A percentile compares a stretch with the other conserved stretches of the same genome.
Conservation (phyloP, 30 jellyfish, hydroid and myxozoan species). For the Chrysaora quinquecirrha region DNA sequence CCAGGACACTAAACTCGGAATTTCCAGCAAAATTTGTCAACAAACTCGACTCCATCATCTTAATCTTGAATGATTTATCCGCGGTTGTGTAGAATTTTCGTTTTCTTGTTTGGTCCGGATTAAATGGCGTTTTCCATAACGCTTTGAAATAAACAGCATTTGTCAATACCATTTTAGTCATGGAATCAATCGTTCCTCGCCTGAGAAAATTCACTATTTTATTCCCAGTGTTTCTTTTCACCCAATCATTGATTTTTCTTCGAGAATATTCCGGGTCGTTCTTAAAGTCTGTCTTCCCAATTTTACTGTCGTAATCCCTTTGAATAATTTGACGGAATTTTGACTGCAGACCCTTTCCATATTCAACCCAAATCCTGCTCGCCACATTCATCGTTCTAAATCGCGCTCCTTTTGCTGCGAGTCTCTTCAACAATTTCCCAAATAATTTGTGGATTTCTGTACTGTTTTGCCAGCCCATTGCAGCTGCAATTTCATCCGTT, state of each 20-base stretch:
- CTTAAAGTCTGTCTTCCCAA: constrained; percentile 37
- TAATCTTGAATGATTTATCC: constrained; percentile 20
- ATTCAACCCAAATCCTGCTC: constrained; percentile 70
- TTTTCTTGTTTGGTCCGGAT: constrained; percentile 37
- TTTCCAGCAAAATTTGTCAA: background rate
- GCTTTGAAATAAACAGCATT: constrained; percentile 87
- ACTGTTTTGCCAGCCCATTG: background rate
- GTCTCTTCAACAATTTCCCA: background rate
- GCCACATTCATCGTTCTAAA: constrained; percentile 32
- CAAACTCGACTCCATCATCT: constrained; percentile 60
- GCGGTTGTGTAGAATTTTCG: constrained; percentile 31
- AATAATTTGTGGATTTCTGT: background rate
- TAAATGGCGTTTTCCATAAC: constrained; percentile 70
- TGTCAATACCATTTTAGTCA: constrained; percentile 65
- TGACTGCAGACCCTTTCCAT: constrained; percentile 7
- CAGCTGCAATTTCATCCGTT: constrained; percentile 47
- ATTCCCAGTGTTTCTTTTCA: constrained; percentile 43
- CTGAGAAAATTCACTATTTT: constrained; percentile 49
- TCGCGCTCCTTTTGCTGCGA: constrained; percentile 14
- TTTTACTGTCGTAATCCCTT: constrained; percentile 48
- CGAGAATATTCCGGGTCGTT: constrained; percentile 43
- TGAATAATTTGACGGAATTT: constrained; percentile 7
- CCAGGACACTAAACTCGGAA: constrained; percentile 34
- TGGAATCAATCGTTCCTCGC: constrained; percentile 15
- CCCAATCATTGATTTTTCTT: constrained; percentile 69